Evolutionary conservation across 1,140 invertebrate genomes (phyloP), one percentile per base, ranked within the genome.

Genomic region (Nymphalis io): DNA sequence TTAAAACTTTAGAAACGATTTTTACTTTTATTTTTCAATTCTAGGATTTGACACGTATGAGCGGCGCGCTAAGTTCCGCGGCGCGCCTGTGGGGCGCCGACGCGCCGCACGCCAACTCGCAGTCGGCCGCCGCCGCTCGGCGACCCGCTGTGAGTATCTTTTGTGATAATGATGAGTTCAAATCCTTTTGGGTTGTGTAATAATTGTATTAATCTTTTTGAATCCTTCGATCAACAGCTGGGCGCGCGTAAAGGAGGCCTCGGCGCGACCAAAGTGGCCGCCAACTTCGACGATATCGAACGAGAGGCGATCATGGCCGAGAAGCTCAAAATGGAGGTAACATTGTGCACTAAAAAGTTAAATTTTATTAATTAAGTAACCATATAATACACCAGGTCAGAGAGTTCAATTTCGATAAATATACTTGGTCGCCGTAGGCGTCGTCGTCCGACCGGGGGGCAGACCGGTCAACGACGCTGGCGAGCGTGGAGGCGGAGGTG

Each of bases 281-380:
- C 96, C 13, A 98, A 99, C 90, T 99, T 99, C 90, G 96, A 96
- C n/a, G 98, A 99, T 81, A 95, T 99, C 53, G 98, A 99, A 92
- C 95, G 95, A 78, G 95, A 97, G 82, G 97, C 97, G 0, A 95
- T 96, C 74, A 93, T 97, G 74, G 94, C 95, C 33, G 97, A 97
- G 86, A 95, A 97, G 84, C 89, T 95, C 15, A 95, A 94, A 81
- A 90, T 94, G 81, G 91, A 94, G 88, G 92, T 90, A 66, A 68
- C 13, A 46, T 40, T 8, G 3, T 5, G 6, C 27, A 33, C 27
- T 4, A 33, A 1, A 33, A 4, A 33, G n/a, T 33, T 5, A 8
- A 33, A 33, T 33, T n/a, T n/a, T n/a, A n/a, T n/a, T n/a, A n/a
- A 33, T 33, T 33, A 8, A 0, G 27, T 33, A 33, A 33, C n/a